phyloP scores from a whole-genome alignment of 2,888 invertebrate species.

The Kryphioiulus occultus region DNA sequence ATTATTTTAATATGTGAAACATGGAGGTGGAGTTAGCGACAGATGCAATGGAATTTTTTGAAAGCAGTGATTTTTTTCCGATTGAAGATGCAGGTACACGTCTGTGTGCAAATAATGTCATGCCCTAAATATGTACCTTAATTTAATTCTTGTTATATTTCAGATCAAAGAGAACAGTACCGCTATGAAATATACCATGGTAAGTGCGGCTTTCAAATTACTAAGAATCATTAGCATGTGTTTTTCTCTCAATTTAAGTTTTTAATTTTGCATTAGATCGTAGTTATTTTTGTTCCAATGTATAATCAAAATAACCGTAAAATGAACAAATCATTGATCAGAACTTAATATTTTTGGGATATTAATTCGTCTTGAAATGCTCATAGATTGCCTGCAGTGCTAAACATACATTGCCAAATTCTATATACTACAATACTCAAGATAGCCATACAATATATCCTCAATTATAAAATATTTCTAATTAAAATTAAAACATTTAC shows the following conservation, averaged over 20 bases:
- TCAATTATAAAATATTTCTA: neutral
- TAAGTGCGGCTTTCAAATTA: conserved; percentile 33
- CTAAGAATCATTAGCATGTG: neutral
- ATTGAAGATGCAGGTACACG: neutral
- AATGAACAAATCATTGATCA: no score
- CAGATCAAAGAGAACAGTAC: conserved; percentile 77
- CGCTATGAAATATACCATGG: conserved; percentile 72
- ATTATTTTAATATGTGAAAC: neutral
- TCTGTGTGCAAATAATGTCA: neutral
- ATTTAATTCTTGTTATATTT: conserved; percentile 41
- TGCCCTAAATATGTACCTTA: neutral
- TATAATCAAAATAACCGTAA: no score
- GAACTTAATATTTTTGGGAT: no score
- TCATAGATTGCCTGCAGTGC: no score
- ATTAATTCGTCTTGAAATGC: no score
- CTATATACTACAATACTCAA: no score
- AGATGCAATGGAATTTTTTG: conserved; percentile 38
- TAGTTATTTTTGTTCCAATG: no score
- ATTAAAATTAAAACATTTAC: conserved; percentile 59
- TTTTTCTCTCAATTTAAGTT: neutral
- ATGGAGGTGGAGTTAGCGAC: conserved; percentile 33
- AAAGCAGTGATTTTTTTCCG: neutral
- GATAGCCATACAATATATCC: no score
- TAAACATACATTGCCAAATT: no score
- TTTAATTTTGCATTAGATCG: no score